Percentiles rank a stretch among this genome's conserved stretches.
Conservation (phyloP, 53 echinoderm and acorn worm species). For the Stichopus horrens region DNA sequence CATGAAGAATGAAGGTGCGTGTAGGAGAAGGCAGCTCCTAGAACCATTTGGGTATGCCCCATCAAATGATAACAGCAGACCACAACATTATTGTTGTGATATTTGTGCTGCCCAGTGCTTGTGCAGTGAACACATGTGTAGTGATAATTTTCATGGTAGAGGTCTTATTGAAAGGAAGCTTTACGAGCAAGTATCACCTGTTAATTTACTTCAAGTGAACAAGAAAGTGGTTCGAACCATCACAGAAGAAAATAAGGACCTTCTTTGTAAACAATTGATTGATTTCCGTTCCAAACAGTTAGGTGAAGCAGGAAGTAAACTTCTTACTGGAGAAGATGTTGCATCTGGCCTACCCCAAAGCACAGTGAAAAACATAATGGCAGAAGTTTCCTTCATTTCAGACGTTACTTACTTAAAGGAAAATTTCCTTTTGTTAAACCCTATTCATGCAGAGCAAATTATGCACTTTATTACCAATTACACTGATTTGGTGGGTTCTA, state of each 20-base stretch:
- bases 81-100: conserved; percentile 52
- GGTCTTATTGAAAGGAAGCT: conserved; percentile 20
- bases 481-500: neutral
- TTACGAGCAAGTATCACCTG: neutral
- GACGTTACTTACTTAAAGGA: conserved; percentile 1
- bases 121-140: conserved; percentile 19
- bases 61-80: neutral
- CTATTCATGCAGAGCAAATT: neutral
- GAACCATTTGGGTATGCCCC: conserved; percentile 42
- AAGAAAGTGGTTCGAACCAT: conserved; percentile 14
- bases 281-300: neutral
- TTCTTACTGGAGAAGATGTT: conserved; percentile 28
- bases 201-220: neutral
- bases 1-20: conserved; percentile 28
- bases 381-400: conserved; percentile 18
- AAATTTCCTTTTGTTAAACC: conserved; percentile 27
- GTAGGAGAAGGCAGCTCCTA: conserved; percentile 40
- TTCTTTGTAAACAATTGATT: neutral
- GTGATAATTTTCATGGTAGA: neutral
- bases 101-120: conserved; percentile 48
- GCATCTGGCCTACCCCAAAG: conserved; percentile 21
- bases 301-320: neutral
- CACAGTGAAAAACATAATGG: conserved; percentile 18
- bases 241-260: conserved; percentile 34
- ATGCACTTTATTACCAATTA: neutral